These are phyloP conservation scores for Craterocephalus amniculus DNA, from an alignment of 2,797 vertebrate species.

Conservation along the genomic window DNA sequence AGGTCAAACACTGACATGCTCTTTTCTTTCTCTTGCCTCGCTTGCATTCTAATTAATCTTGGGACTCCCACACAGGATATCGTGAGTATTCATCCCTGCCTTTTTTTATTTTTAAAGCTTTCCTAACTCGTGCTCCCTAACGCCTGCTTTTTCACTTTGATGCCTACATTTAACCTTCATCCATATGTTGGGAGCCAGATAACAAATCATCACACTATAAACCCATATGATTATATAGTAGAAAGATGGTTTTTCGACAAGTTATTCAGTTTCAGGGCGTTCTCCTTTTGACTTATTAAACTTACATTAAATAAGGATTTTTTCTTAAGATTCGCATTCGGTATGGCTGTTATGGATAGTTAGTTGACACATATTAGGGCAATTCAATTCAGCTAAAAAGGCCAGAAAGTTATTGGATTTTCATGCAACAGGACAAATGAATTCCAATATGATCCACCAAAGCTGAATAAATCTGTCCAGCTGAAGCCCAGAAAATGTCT, in stretches of 20 bases:
- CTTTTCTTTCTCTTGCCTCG: slow-evolving; percentile 29
- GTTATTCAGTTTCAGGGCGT: not conserved
- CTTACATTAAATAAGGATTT: not conserved
- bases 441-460: slow-evolving; percentile 40
- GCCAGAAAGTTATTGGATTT: slow-evolving; percentile 4
- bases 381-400: slow-evolving; percentile 12
- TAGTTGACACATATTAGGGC: slow-evolving; percentile 15
- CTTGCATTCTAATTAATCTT: slow-evolving; percentile 51
- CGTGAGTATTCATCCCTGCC: slow-evolving; percentile 88
- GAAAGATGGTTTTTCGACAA: not conserved
- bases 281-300: not conserved
- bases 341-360: slow-evolving; percentile 2
- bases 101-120: slow-evolving; percentile 23
- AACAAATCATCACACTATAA: slow-evolving; percentile 7
- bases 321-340: not conserved
- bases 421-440: slow-evolving; percentile 30
- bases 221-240: not conserved
- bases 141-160: slow-evolving; percentile 37
- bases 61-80: slow-evolving; percentile 88
- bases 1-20: slow-evolving; percentile 39
- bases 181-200: slow-evolving; percentile 48
- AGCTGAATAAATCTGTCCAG: slow-evolving; percentile 39
- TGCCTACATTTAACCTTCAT: slow-evolving; percentile 53
- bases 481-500: slow-evolving; percentile 38
- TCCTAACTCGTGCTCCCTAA: slow-evolving; percentile 35